Evolutionary conservation across 1,140 invertebrate species (phyloP).

Genomic region (Temnothorax curvispinosus): DNA sequence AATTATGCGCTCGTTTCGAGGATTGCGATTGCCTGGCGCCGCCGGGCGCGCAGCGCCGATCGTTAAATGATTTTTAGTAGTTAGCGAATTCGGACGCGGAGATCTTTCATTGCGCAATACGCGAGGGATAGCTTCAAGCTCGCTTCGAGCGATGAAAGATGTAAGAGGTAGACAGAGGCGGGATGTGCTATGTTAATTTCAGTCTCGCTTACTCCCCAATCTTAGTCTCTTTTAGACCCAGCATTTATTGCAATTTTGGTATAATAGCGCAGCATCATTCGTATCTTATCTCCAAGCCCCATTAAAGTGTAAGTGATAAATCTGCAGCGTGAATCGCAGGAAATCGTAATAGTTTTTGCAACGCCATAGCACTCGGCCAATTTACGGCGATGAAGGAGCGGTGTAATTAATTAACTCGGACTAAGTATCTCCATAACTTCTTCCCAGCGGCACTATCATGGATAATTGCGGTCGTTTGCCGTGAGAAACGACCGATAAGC

Average conservation of each 20-base stretch:
- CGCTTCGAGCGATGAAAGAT: background rate
- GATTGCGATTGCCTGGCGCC: slow-evolving; percentile 35
- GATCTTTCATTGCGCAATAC: slow-evolving; percentile 17
- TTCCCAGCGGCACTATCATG: slow-evolving; percentile 9
- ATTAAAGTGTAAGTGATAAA: slow-evolving; percentile 16
- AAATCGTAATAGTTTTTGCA: slow-evolving; percentile 52
- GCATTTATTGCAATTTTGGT: background rate
- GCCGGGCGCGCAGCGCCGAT: slow-evolving; percentile 14
- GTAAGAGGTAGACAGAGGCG: background rate
- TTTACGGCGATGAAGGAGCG: slow-evolving; percentile 45
- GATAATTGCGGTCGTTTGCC: slow-evolving; percentile 54
- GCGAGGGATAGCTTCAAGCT: background rate
- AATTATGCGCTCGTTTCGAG: slow-evolving; percentile 49
- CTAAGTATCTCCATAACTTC: slow-evolving; percentile 56
- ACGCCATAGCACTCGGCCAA: background rate
- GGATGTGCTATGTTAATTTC: background rate
- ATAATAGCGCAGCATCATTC: background rate
- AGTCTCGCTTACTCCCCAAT: too few relatives aligned
- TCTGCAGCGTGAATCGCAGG: slow-evolving; percentile 32
- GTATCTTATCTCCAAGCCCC: slow-evolving; percentile 4
- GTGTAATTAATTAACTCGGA: slow-evolving; percentile 55
- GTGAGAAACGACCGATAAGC: slow-evolving; percentile 57
- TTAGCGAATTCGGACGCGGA: slow-evolving; percentile 30
- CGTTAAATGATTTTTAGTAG: slow-evolving; percentile 41
- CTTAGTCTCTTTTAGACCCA: background rate